Conservation (phyloP, 2,888 invertebrate genomes). For the Herminia tarsipennalis region DNA sequence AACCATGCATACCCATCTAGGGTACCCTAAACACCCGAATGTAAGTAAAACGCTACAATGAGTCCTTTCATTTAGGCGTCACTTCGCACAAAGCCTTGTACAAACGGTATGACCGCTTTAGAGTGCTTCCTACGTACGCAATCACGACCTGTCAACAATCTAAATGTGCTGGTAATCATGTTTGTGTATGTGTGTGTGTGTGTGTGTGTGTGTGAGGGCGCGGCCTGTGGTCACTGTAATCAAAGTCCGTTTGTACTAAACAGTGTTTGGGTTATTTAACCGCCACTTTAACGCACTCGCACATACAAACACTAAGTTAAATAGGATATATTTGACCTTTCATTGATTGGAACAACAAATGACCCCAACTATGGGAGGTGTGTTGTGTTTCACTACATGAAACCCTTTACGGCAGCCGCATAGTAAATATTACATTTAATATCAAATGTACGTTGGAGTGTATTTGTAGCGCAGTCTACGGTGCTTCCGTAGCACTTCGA, state of each 20-base stretch:
- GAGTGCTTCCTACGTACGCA: background rate
- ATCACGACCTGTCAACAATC: slow-evolving; percentile 7
- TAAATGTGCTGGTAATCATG: slow-evolving; percentile 3
- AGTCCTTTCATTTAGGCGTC: background rate
- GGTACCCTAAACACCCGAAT: too few species aligned
- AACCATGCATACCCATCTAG: too few species aligned
- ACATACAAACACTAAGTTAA: too few species aligned
- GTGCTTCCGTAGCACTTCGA: slow-evolving; percentile 4
- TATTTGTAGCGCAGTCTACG: background rate
- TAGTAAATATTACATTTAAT: background rate
- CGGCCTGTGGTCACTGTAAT: slow-evolving; percentile 25
- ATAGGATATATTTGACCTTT: too few species aligned
- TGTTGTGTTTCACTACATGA: background rate
- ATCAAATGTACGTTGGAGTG: background rate
- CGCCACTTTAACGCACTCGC: background rate
- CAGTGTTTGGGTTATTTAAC: background rate
- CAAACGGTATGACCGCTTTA: background rate
- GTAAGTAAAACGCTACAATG: too few species aligned
- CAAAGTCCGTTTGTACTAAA: slow-evolving; percentile 20
- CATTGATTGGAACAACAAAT: too few species aligned
- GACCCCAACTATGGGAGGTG: too few species aligned
- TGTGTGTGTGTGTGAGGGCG: background rate
- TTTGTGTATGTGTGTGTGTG: background rate
- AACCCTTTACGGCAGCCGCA: background rate
- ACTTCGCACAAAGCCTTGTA: background rate